Evolutionary conservation across 2,797 vertebrate genomes (phyloP), one percentile per base, ranked within the genome.

Genomic region (Paramormyrops hopkinsi): DNA sequence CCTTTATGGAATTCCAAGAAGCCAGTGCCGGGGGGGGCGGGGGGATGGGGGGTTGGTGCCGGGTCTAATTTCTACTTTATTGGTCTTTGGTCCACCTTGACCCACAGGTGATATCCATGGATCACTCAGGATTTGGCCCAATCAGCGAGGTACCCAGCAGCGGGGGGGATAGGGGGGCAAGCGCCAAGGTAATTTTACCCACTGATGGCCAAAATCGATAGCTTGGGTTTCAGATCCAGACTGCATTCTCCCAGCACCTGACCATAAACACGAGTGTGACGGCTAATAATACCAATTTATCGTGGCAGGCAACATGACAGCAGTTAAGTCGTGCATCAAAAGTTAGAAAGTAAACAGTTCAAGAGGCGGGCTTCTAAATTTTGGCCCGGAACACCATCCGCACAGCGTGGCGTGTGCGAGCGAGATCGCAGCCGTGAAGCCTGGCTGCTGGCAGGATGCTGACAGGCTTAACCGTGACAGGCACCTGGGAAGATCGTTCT

Each of bases 1-100:
- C 90, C 92, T 89, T 19, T 37, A 41, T 76, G 92, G 92, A 90
- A 93, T 94, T 95, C 95, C 95, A 94, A 93, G 91, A 59, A 91
- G 90, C 14, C 56, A 51, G 44, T 14, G 46, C 76, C 7, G 89
- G 92, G 90, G 7, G 3, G 0, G 29, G 9, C 19, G 44, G 6
- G 37, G 6, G 59, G 59, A 44, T 29, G 29, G 29, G 17, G 65
- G 79, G 7, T 11, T 4, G 14, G 17, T 46, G 17, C 17, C 41
- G 2, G n/a, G 46, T 83, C 19, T 44, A 48, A 83, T 48, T 44
- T 46, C 41, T 11, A n/a, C n/a, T 51, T n/a, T 2, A 53, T 2
- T 79, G n/a, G 17, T 41, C 69, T 73, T 53, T 48, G 17, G 29
- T 25, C 89, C 62, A 48, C 41, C n/a, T 83, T n/a, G 37, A 12